Evolutionary conservation across 2,797 vertebrate genomes (phyloP), one percentile per base, ranked within the genome.

Genomic region (Sebastes trivittatus): DNA sequence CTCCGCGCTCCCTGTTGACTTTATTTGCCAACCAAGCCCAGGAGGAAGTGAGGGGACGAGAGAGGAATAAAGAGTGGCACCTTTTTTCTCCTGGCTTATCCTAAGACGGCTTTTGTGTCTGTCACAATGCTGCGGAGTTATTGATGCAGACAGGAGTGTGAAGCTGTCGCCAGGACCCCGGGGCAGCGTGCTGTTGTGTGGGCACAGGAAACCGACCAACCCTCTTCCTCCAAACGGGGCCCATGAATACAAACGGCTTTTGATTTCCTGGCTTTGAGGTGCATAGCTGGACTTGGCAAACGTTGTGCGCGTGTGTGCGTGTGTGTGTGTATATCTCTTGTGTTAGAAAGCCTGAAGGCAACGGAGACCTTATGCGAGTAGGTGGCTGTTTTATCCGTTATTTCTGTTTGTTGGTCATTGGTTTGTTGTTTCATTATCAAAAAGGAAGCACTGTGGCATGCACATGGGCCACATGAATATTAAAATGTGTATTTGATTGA

Each of bases 31-130:
- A 66, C 76, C 7, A 30, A 20, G 86, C 88, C 46, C 79, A 42
- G 75, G 71, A 91, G 88, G 91, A 92, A 91, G 84, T 36, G 32
- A 86, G 20, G 34, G 84, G 72, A 93, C 77, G 62, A 91, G 87
- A 77, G 74, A 87, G 78, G 90, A 92, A 93, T 93, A 88, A 88
- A 90, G 89, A 94, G 89, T 86, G 89, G 83, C 86, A 91, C 90
- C 86, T 93, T 90, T 92, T 54, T 85, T 74, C 85, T 88, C 72
- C 77, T 75, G 84, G 87, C 87, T 78, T 89, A 77, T 72, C 76
- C 87, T 73, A 58, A 89, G 85, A 88, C 84, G 66, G 85, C 88
- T 80, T 95, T 94, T 95, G 89, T 95, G 84, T 58, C 76, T 10
- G 16, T 92, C 87, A 93, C 92, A 93, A 94, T 93, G 83, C 82